These are phyloP conservation scores for Cancer borealis DNA, from an alignment of 2,888 invertebrate species.

Conservation along the genomic window DNA sequence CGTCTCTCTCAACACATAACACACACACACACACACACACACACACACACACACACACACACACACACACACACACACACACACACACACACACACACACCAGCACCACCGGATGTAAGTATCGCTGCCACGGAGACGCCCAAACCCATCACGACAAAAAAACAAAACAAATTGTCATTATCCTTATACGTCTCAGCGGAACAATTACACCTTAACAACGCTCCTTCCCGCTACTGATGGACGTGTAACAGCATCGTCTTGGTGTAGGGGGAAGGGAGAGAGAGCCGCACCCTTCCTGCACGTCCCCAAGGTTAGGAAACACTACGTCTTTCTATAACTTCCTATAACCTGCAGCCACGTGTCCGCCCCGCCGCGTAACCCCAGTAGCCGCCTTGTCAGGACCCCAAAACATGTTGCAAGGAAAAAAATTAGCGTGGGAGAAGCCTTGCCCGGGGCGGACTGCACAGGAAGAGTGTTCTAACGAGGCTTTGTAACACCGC, in stretches of 20 bases:
- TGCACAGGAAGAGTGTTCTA: not conserved
- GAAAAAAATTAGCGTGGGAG: not conserved
- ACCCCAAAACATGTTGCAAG: not conserved
- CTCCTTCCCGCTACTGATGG: not conserved
- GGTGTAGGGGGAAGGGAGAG: not conserved
- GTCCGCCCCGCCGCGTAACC: not conserved
- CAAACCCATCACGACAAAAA: not conserved
- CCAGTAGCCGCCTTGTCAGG: not conserved
- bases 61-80: constrained; percentile 1
- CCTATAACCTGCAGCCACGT: not conserved
- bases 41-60: not conserved
- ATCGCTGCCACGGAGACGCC: not conserved
- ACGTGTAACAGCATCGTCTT: not conserved
- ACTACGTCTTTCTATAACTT: not conserved
- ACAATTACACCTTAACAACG: not conserved
- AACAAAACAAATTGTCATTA: not conserved
- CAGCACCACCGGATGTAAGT: not conserved
- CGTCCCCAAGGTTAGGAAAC: not conserved
- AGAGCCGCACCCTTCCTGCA: not conserved
- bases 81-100: not conserved
- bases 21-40: not conserved
- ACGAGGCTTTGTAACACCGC: not conserved
- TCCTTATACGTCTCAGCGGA: constrained; percentile 3
- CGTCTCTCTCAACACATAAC: not conserved
- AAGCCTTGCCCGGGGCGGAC: not conserved